Evolutionary conservation across 2,888 invertebrate species (phyloP).

Genomic region (Caprella mutica): DNA sequence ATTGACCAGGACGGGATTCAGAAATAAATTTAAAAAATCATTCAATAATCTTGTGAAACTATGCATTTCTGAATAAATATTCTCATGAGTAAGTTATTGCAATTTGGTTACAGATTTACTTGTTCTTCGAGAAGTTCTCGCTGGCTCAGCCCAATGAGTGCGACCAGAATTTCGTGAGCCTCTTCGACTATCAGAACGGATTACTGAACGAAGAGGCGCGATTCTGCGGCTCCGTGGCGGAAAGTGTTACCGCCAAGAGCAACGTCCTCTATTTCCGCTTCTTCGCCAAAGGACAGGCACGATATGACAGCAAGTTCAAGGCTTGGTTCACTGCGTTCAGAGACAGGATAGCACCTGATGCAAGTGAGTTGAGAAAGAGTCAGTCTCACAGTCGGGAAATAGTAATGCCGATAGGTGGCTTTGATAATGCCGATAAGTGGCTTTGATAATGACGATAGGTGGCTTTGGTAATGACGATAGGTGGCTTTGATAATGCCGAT

Average conservation of each 20-base stretch:
- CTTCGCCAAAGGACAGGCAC: conserved; percentile 48
- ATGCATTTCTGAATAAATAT: no score
- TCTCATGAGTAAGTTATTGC: no score
- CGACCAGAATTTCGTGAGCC: conserved; percentile 60
- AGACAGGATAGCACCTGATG: conserved; percentile 50
- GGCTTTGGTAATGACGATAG: no score
- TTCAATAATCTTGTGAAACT: no score
- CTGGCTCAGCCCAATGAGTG: conserved; percentile 65
- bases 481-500: no score
- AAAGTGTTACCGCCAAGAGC: conserved; percentile 55
- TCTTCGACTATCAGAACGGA: conserved; percentile 56
- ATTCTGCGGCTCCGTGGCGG: conserved; percentile 78
- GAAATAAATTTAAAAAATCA: no score
- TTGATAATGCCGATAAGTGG: no score
- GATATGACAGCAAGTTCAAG: conserved; percentile 56
- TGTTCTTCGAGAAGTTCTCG: conserved; percentile 54
- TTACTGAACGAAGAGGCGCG: conserved; percentile 50
- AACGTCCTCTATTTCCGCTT: conserved; percentile 64
- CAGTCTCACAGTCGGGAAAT: no score
- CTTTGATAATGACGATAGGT: no score
- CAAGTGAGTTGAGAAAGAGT: conserved; percentile 57
- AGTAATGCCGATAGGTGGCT: no score
- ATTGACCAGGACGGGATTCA: background rate
- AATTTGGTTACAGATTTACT: conserved; percentile 50
- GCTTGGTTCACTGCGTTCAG: conserved; percentile 83